These are phyloP conservation scores for Rana temporaria DNA, from an alignment of 2,113 vertebrate genomes.

Conservation along the genomic window DNA sequence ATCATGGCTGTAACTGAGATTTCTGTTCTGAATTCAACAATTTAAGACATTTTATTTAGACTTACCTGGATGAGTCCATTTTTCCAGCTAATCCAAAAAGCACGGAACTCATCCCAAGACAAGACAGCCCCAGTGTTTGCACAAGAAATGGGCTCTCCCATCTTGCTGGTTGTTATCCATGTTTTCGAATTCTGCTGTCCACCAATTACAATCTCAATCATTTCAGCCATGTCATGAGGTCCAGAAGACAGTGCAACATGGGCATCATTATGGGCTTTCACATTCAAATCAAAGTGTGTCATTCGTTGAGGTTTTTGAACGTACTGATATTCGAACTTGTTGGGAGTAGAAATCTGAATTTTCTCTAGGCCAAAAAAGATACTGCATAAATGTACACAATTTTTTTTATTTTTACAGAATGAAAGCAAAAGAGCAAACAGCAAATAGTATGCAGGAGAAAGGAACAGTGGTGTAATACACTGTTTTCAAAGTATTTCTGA, in stretches of 20 bases:
- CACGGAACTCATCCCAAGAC: conserved; percentile 93
- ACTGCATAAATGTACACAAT: conserved; percentile 49
- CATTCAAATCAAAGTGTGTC: conserved; percentile 81
- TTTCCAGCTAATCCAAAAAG: conserved; percentile 92
- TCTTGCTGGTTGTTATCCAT: conserved; percentile 88
- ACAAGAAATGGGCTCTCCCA: conserved; percentile 83
- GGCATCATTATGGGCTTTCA: conserved; percentile 90
- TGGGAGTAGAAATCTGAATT: conserved; percentile 93
- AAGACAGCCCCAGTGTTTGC: conserved; percentile 80
- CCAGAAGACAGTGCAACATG: conserved; percentile 85
- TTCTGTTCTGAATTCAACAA: background rate
- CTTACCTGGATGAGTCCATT: conserved; percentile 80
- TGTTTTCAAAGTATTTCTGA: too few relatives aligned
- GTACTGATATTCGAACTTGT: conserved; percentile 95
- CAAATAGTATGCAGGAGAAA: background rate
- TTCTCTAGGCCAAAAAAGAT: conserved; percentile 79
- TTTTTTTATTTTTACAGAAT: background rate
- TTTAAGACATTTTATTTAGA: background rate
- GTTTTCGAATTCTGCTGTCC: conserved; percentile 87
- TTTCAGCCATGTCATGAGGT: conserved; percentile 85
- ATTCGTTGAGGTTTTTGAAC: conserved; percentile 85
- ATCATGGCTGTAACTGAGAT: too few relatives aligned
- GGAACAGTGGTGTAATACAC: too few relatives aligned
- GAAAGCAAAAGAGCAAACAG: background rate
- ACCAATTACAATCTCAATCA: conserved; percentile 88